Evolutionary conservation across 2,797 vertebrate genomes (phyloP).

Genomic region (Hypotaenidia okinawae): DNA sequence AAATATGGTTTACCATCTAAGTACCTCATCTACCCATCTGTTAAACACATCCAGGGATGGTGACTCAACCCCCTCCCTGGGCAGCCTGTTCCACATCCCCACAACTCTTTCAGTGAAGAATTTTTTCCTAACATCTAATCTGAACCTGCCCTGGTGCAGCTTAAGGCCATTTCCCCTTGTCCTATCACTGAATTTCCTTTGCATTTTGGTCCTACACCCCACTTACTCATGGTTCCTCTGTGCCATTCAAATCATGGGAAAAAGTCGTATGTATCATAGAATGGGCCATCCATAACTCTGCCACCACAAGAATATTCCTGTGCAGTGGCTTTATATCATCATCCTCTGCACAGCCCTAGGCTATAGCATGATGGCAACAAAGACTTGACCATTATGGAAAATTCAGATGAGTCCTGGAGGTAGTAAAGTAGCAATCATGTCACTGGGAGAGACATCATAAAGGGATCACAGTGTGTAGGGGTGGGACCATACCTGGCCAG

Average conservation of each 20-base stretch:
- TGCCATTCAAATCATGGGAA: neutral
- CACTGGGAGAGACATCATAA: neutral
- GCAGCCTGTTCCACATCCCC: too few relatives aligned
- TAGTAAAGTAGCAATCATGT: neutral
- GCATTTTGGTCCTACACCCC: neutral
- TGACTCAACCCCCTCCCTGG: too few relatives aligned
- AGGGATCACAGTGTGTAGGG: neutral
- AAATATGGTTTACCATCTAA: too few relatives aligned
- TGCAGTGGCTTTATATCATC: neutral
- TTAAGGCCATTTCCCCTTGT: too few relatives aligned
- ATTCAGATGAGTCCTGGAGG: neutral
- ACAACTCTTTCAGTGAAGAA: too few relatives aligned
- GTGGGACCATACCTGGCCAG: neutral
- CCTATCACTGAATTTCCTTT: neutral
- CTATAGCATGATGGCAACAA: neutral
- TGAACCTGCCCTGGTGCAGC: too few relatives aligned
- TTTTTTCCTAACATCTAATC: too few relatives aligned
- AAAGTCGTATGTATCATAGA: rapidly evolving
- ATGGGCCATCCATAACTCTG: neutral
- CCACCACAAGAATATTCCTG: neutral
- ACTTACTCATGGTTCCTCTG: neutral
- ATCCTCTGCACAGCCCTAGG: neutral
- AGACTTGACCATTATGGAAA: neutral
- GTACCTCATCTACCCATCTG: too few relatives aligned
- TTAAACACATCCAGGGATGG: too few relatives aligned